These are phyloP conservation scores for Crossaster papposus DNA, from an alignment of 53 echinoderm and acorn worm genomes.

Conservation along the genomic window DNA sequence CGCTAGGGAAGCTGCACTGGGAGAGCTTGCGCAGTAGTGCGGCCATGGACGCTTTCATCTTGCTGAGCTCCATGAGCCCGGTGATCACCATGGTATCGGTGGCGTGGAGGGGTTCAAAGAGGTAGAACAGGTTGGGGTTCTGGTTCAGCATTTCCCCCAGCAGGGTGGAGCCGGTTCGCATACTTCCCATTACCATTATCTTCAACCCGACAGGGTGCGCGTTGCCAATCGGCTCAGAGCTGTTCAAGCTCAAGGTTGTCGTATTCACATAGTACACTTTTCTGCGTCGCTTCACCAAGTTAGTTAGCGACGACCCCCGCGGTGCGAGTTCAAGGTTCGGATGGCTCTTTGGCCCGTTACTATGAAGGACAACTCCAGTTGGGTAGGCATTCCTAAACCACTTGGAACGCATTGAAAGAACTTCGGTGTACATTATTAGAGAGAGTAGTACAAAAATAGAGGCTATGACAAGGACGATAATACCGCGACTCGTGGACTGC, in stretches of 20 bases:
- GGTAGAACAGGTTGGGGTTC: constrained; percentile 76
- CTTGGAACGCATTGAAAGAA: constrained; percentile 18
- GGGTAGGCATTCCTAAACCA: constrained; percentile 6
- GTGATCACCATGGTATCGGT: constrained; percentile 45
- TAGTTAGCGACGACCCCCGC: background rate
- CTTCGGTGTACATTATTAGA: constrained; percentile 44
- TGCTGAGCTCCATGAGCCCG: constrained; percentile 33
- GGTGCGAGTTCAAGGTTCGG: background rate
- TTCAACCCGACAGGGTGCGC: constrained; percentile 65
- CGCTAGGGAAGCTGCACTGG: constrained; percentile 64
- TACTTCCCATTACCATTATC: constrained; percentile 80
- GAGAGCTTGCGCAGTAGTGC: constrained; percentile 61
- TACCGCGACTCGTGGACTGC: background rate
- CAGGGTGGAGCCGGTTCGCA: constrained; percentile 91
- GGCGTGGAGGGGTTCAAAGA: constrained; percentile 87
- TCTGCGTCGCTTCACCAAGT: background rate
- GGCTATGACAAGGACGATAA: background rate
- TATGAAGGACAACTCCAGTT: background rate
- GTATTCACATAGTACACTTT: background rate
- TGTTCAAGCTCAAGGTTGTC: background rate
- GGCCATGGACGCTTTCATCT: constrained; percentile 38
- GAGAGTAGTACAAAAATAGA: constrained; percentile 35
- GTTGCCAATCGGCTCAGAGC: background rate
- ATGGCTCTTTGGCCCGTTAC: background rate
- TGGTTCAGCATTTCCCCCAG: constrained; percentile 95